Base-by-base conservation (phyloP, 2,888 invertebrate genomes). In the Ectemnius continuus region DNA sequence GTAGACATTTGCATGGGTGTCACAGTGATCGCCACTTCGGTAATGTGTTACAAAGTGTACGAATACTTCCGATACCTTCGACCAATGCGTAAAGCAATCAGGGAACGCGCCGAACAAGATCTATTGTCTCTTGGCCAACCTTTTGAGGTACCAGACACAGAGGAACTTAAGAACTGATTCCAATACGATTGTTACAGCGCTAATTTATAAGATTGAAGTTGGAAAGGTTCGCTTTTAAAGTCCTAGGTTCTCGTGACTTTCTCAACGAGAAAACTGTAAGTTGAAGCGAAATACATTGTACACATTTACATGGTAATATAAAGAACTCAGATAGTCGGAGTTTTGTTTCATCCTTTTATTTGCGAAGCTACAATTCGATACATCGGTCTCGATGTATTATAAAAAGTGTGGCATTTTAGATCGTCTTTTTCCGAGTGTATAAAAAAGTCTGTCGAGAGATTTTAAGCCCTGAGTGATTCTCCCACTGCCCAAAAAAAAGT, bases 1-100 rank as follows among this genome's bases (percentile, higher is more conserved):
- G 93, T 93, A 18, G 80, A 91, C 57, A 87, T 90, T 48, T 93
- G 93, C 77, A 85, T 93, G 14, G 92, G 91, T 0, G 71, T 92
- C 36, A 92, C 93, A 16, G 58, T 91, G 2, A 87, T 92, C 80
- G 89, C 91, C 4, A 81, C 90, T 0, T 70, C 90, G 0, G 69
- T 91, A 4, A 64, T 93, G 4, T 91, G 87, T 8, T 88, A 91
- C 26, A 91, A 91, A 79, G 89, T 89, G 64, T 93, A 91, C 75
- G 88, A 91, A 63, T 93, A 93, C 82, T 90, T 88, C 69, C 90
- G 85, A 72, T 90, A 92, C 83, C 88, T 92, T 1, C 89, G 90
- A 79, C 93, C 93, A 1, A 6, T 69, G 0, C 56, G 67, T 0
- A 74, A 58, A 61, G 90, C 89, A 79, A 87, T 91, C 67, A 85